Evolutionary conservation across 2,797 vertebrate species (phyloP), one percentile per base, ranked within the genome.

Genomic region (Philypnodon macrostomus): DNA sequence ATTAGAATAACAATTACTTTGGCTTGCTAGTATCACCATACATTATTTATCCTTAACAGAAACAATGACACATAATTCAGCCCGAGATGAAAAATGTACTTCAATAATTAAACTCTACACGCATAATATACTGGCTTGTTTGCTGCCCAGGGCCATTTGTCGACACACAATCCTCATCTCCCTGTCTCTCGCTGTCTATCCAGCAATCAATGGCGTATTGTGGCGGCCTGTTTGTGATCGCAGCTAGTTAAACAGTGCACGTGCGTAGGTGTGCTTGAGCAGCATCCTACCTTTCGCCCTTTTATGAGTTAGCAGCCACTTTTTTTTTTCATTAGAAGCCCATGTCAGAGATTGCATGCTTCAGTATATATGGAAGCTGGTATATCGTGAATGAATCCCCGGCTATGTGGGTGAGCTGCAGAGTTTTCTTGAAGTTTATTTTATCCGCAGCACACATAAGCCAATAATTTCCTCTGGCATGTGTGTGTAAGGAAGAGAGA

Each of bases 301-400:
- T n/a, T 66, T 49, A 67, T 63, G 41, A 70, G 61, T 61, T 66
- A 49, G 62, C 17, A 7, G 60, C 45, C 57, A 49, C 50, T 73
- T 79, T 79, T 76, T 71, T 73, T 79, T 79, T 76, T 71, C 57
- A 71, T 70, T 50, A 41, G 59, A 46, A 54, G 63, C 49, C 69
- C 6, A 39, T 79, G 70, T 83, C 70, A 67, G 66, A 77, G 75
- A 73, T 67, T 67, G 64, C 42, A 47, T 19, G 44, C 27, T 42
- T 57, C 47, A 23, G 27, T 36, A 17, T 16, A 19, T 26, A 46
- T 46, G 27, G 33, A 19, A 36, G 45, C 27, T 40, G 18, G 33
- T 15, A 45, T 62, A 1, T 47, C 55, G 54, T 56, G 57, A 49
- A n/a, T 51, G 48, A 33, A 18, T 45, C 19, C 36, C 47, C 27